phyloP scores from a whole-genome alignment of 2,797 vertebrate species.

The Ctenopoma kingsleyae region DNA sequence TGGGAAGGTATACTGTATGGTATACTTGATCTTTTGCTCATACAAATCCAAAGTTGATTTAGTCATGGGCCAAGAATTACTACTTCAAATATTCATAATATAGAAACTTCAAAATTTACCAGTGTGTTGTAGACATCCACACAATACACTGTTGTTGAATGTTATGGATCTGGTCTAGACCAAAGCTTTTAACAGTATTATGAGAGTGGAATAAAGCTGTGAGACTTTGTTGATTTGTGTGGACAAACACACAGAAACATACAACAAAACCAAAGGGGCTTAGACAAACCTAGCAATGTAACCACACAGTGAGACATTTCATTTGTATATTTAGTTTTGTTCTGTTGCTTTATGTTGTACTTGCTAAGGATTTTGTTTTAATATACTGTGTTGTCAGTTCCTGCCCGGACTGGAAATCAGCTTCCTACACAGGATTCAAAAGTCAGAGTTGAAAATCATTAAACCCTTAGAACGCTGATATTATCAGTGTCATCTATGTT shows the following conservation, averaged over 20 bases:
- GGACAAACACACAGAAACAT: slow-evolving; percentile 84
- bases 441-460: slow-evolving; percentile 48
- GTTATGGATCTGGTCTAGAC: not conserved
- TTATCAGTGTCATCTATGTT: slow-evolving; percentile 49
- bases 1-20: slow-evolving; percentile 73
- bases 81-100: not conserved
- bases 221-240: slow-evolving; percentile 81
- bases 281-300: slow-evolving; percentile 65
- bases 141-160: no score
- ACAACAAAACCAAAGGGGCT: slow-evolving; percentile 80
- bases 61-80: not conserved
- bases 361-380: slow-evolving; percentile 26
- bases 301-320: slow-evolving; percentile 41
- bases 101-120: not conserved
- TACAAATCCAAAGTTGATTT: slow-evolving; percentile 80
- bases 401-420: slow-evolving; percentile 37
- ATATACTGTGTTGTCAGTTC: slow-evolving; percentile 39
- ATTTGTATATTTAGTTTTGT: slow-evolving; percentile 40
- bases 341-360: slow-evolving; percentile 58
- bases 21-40: slow-evolving; percentile 69
- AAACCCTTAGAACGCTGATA: slow-evolving; percentile 84
- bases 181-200: not conserved
- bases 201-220: not conserved
- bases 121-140: not conserved
- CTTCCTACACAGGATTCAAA: slow-evolving; percentile 53